These are phyloP conservation scores for Cairina moschata DNA, from an alignment of 2,113 vertebrate species.

Conservation along the genomic window DNA sequence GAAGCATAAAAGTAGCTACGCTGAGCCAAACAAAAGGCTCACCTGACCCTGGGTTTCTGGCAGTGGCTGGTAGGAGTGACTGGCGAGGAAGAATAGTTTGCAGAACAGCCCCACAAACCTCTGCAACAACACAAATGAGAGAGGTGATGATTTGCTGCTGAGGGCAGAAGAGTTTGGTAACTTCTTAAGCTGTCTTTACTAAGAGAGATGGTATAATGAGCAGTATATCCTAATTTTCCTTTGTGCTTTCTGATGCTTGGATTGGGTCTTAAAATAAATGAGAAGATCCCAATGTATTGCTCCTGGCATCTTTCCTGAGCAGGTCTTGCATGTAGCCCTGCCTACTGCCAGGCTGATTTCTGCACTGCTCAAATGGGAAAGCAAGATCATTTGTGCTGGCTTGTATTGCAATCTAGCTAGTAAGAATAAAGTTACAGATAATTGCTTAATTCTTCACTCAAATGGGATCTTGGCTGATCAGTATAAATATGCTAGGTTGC, in stretches of 20 bases:
- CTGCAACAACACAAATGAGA: not conserved
- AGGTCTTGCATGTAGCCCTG: fast-evolving
- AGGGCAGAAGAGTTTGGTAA: not conserved
- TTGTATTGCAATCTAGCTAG: not conserved
- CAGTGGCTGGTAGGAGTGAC: not conserved
- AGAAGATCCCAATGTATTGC: not conserved
- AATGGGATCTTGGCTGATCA: not conserved
- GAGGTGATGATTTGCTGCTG: not conserved
- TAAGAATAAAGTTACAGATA: conserved; percentile 14
- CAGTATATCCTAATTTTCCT: not conserved
- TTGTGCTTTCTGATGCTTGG: not conserved
- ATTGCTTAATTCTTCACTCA: not conserved
- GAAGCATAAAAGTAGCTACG: not conserved
- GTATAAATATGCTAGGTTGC: not conserved
- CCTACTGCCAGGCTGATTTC: not conserved
- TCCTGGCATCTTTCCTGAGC: not conserved
- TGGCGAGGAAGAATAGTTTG: not conserved
- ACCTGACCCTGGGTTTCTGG: not conserved
- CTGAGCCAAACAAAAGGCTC: not conserved
- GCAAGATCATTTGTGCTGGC: not conserved
- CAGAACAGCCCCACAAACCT: not conserved
- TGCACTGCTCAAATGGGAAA: not conserved
- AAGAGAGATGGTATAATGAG: not conserved
- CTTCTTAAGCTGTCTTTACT: not conserved
- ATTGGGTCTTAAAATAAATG: not conserved